Base-by-base conservation (phyloP, 2,797 vertebrate species). In the Phyllotis vaccarum region DNA sequence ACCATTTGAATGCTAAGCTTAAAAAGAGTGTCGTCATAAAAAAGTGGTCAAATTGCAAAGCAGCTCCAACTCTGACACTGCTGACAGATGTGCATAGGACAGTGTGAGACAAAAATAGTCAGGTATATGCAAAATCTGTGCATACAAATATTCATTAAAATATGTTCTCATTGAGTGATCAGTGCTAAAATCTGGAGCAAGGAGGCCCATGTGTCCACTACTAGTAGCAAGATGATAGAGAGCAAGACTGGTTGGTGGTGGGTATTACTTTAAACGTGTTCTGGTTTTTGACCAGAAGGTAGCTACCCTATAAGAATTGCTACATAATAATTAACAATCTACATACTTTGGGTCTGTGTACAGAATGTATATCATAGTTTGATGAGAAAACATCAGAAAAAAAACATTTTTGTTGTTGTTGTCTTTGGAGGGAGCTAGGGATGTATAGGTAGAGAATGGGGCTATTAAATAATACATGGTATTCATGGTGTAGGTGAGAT, bases 111-210 rank as follows among this genome's bases (percentile, higher is more conserved):
- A 80, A 76, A n/a, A 52, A 12, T 60, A 86, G 74, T 90, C 37
- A 58, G n/a, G 85, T 27, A 82, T 37, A 86, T 27, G 22, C 29
- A 43, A 60, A 82, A 9, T 11, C 52, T 78, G 29, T 72, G 34
- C 86, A 92, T 92, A 60, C 3, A n/a, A 80, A 46, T 7, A 78
- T n/a, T 24, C 34, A 56, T 86, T 72, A 90, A 93, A 90, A 94
- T 46, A 34, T 29, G 66, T 31, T 29, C 27, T 31, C 52, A 60
- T 16, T 70, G 80, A 76, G 66, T 68, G 54, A 89, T 58, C 62
- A 49, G 16, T 70, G 34, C 34, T 43, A 78, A 92, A 81, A 86
- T 22, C 37, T 83, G 64, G 52, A 49, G 11, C 34, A 43, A 5
- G 9, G 24, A 40, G 43, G 72, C 16, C 7, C n/a, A 74, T 12